A percentile compares a stretch with the other conserved stretches of the same genome.
These are phyloP conservation scores for Geopemphigus sp. DNA, from an alignment of 1,140 invertebrate genomes.

Conservation along the genomic window DNA sequence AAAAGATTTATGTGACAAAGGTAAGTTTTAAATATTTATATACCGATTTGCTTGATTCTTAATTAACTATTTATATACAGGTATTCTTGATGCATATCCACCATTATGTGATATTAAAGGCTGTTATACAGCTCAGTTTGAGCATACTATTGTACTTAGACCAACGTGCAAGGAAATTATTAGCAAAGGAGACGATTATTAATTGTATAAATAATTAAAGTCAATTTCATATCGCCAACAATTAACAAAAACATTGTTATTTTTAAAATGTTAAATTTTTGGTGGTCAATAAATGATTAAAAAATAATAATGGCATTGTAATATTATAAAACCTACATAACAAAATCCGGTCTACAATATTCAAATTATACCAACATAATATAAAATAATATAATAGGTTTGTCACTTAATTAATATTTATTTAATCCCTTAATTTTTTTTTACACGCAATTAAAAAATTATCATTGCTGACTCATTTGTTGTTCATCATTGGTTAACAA, in stretches of 20 bases:
- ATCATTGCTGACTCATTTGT: constrained; percentile 23
- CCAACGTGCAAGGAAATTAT: constrained; percentile 99
- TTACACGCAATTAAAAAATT: background rate
- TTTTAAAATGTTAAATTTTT: constrained; percentile 29
- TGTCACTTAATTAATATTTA: constrained; percentile 32
- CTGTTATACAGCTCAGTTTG: constrained; percentile 98
- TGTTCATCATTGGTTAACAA: constrained; percentile 51
- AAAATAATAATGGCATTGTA: background rate
- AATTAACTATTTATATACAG: constrained; percentile 53
- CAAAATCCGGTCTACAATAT: constrained; percentile 10
- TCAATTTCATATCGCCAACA: background rate
- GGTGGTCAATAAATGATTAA: constrained; percentile 31
- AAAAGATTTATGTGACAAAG: constrained; percentile 97
- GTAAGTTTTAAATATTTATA: constrained; percentile 52
- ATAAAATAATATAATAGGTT: constrained; percentile 9
- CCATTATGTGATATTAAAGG: constrained; percentile 97
- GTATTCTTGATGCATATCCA: constrained; percentile 93
- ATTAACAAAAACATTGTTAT: constrained; percentile 6
- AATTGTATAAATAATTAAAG: constrained; percentile 15
- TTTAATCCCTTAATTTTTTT: background rate
- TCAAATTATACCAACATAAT: constrained; percentile 21
- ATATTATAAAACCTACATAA: constrained; percentile 38
- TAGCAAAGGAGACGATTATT: constrained; percentile 95
- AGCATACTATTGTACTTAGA: constrained; percentile 95
- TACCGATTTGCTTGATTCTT: background rate